These are phyloP conservation scores for Caenorhabditis drosophilae DNA, from an alignment of 2,888 invertebrate genomes.

Conservation along the genomic window DNA sequence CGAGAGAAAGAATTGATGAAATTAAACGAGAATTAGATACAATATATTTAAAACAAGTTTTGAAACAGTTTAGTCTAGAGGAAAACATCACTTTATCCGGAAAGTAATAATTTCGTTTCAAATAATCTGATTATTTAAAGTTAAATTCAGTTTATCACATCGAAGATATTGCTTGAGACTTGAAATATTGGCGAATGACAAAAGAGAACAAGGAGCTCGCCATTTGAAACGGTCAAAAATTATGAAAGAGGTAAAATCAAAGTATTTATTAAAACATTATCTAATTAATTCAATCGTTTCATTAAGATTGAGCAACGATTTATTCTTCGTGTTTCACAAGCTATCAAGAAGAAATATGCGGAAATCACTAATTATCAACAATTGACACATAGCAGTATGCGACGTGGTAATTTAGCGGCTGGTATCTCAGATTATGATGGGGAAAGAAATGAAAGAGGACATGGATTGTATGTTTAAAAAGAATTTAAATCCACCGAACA, in stretches of 20 bases:
- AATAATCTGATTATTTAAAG: background rate
- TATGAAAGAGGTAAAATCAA: too few species aligned
- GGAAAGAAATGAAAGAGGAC: background rate
- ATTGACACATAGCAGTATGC: conserved; percentile 42
- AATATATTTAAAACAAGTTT: conserved; percentile 79
- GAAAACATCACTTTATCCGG: conserved; percentile 42
- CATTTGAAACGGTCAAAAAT: conserved; percentile 74
- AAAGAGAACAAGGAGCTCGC: conserved; percentile 79
- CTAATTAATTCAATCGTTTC: too few species aligned
- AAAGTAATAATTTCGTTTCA: background rate
- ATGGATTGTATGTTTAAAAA: conserved; percentile 8
- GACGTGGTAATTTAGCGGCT: conserved; percentile 35
- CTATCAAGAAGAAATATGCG: conserved; percentile 43
- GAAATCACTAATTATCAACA: conserved; percentile 46
- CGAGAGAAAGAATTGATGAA: conserved; percentile 56
- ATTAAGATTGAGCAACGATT: conserved; percentile 75
- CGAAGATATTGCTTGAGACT: conserved; percentile 59
- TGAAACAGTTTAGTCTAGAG: conserved; percentile 56
- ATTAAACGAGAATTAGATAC: conserved; percentile 77
- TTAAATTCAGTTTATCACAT: conserved; percentile 36
- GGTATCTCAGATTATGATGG: conserved; percentile 6
- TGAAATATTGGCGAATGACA: conserved; percentile 75
- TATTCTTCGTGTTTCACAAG: conserved; percentile 37
- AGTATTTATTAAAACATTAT: too few species aligned
- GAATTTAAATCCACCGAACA: background rate